Percentiles rank a stretch among this genome's conserved stretches.
These are phyloP conservation scores for Stegodyphus dumicola DNA, from an alignment of 1,140 invertebrate genomes.

Conservation along the genomic window DNA sequence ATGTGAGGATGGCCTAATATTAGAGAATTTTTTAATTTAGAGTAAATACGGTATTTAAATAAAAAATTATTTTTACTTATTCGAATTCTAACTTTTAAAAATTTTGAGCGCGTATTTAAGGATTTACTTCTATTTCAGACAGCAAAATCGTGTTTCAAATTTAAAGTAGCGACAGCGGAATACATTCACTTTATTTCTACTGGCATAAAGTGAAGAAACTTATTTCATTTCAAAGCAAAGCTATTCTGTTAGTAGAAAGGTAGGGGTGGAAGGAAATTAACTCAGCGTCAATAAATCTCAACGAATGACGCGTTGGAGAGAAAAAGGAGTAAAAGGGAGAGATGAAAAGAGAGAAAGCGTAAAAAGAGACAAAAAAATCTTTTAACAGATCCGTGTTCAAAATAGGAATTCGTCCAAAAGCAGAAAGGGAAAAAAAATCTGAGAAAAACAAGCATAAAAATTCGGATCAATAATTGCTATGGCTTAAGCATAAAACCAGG, in stretches of 20 bases:
- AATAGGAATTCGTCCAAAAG: slow-evolving; percentile 34
- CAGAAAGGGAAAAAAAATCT: slow-evolving; percentile 10
- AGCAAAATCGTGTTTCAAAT: slow-evolving; percentile 13
- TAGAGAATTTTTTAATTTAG: no score
- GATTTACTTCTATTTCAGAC: background rate
- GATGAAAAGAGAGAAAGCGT: background rate
- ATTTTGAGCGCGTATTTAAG: no score
- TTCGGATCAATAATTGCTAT: slow-evolving; percentile 58
- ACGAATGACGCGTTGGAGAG: slow-evolving; percentile 6
- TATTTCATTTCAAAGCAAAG: slow-evolving; percentile 40
- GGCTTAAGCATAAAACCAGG: slow-evolving; percentile 42
- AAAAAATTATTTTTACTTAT: no score
- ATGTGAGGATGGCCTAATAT: no score
- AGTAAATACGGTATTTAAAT: no score
- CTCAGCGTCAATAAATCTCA: slow-evolving; percentile 38
- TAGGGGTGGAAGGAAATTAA: background rate
- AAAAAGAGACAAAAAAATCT: slow-evolving; percentile 10
- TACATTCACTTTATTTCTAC: slow-evolving; percentile 10
- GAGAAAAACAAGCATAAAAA: slow-evolving; percentile 52
- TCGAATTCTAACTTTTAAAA: no score
- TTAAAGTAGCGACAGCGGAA: slow-evolving; percentile 8
- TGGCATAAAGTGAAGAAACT: slow-evolving; percentile 13
- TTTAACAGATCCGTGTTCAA: slow-evolving; percentile 35
- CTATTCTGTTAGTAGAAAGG: background rate
- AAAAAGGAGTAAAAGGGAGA: slow-evolving; percentile 41